A percentile compares a stretch with the other conserved stretches of the same genome.
Conservation (phyloP, 1,140 invertebrate genomes). For the Brachionus angularis region DNA sequence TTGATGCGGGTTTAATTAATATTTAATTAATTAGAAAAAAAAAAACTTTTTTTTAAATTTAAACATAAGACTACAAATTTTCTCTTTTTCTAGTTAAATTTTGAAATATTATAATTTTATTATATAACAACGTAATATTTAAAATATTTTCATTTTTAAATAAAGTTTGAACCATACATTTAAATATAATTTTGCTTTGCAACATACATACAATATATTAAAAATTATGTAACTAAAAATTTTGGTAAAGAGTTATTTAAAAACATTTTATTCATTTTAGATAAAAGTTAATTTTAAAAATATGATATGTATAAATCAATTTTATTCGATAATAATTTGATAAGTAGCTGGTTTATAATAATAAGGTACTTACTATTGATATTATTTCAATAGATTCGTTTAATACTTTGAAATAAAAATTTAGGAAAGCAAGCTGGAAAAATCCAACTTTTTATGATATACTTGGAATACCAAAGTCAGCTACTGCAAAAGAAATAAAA, state of each 20-base stretch:
- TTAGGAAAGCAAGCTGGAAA: slow-evolving; percentile 11
- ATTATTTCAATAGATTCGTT: not conserved
- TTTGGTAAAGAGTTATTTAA: not conserved
- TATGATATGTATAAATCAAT: slow-evolving; percentile 38
- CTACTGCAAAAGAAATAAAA: slow-evolving; percentile 5
- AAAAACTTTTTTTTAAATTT: too few relatives aligned
- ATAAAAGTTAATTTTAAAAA: not conserved
- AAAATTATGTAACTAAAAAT: too few relatives aligned
- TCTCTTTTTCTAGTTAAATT: too few relatives aligned
- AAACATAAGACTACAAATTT: too few relatives aligned
- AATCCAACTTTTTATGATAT: slow-evolving; percentile 14
- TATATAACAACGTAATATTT: too few relatives aligned
- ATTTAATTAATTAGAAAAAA: too few relatives aligned
- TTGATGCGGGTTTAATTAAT: too few relatives aligned
- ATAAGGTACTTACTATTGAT: not conserved
- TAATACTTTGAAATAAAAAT: not conserved
- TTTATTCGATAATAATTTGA: slow-evolving; percentile 3
- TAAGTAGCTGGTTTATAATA: not conserved
- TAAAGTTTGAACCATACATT: too few relatives aligned
- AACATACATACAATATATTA: too few relatives aligned
- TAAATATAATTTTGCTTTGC: too few relatives aligned
- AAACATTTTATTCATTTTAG: not conserved
- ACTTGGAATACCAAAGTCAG: slow-evolving; percentile 14
- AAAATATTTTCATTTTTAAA: too few relatives aligned
- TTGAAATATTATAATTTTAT: too few relatives aligned